phyloP scores from a whole-genome alignment of 2,797 vertebrate genomes.

The Stomatorhinus walkeri region DNA sequence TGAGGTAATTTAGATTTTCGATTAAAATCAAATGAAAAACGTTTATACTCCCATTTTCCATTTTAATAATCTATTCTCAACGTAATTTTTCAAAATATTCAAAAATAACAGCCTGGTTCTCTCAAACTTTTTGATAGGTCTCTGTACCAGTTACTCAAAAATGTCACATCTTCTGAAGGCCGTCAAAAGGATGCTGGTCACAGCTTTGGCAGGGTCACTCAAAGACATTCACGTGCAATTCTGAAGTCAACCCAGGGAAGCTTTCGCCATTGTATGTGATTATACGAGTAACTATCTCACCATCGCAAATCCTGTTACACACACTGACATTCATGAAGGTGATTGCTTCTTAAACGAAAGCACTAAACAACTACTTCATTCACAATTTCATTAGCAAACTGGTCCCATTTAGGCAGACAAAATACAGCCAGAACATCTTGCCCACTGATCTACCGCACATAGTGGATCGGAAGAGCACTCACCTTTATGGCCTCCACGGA shows the following conservation, averaged over 20 bases:
- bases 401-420: background rate
- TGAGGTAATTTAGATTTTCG: background rate
- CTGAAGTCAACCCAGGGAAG: background rate
- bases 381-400: background rate
- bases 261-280: background rate
- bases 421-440: background rate
- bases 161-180: background rate
- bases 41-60: background rate
- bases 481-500: slow-evolving; percentile 97
- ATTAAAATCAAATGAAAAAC: background rate
- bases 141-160: background rate
- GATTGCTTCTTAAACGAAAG: background rate
- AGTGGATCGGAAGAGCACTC: slow-evolving; percentile 32
- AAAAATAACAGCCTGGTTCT: background rate
- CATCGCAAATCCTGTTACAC: background rate
- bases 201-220: background rate
- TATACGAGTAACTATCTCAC: background rate
- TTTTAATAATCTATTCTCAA: background rate
- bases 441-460: background rate
- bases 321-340: background rate
- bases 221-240: background rate
- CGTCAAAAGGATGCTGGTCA: background rate
- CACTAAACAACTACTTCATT: background rate
- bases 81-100: background rate
- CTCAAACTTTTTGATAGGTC: background rate